Percentiles rank a stretch among this genome's conserved stretches.
Evolutionary conservation across 2,113 vertebrate genomes (phyloP).

Genomic region (Nymphicus hollandicus): DNA sequence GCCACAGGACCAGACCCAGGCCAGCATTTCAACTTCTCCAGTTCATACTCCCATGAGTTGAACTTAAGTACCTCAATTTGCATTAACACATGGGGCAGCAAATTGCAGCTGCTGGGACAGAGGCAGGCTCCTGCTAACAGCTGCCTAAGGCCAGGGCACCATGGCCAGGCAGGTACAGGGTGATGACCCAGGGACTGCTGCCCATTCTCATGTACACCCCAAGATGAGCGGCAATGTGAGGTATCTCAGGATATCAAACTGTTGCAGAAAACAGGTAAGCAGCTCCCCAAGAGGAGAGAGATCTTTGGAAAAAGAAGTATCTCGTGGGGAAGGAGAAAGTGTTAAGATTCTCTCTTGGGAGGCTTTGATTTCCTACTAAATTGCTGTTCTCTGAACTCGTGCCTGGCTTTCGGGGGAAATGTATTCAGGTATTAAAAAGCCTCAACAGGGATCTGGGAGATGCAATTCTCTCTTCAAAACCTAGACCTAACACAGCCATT

Average conservation of each 20-base stretch:
- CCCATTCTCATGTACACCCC: rapidly evolving
- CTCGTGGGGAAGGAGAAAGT: neutral
- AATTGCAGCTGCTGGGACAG: rapidly evolving
- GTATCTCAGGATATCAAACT: neutral
- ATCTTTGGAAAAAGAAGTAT: neutral
- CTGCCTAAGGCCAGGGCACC: neutral
- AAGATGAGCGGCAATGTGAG: rapidly evolving
- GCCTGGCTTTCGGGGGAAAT: neutral
- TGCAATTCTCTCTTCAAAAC: neutral
- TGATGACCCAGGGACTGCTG: no score
- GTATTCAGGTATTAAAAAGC: neutral
- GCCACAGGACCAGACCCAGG: neutral
- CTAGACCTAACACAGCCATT: neutral
- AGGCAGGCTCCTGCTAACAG: neutral
- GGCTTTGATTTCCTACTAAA: neutral
- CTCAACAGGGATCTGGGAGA: neutral
- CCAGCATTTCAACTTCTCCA: neutral
- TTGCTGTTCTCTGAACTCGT: neutral
- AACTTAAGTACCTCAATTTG: neutral
- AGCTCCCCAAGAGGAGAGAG: neutral
- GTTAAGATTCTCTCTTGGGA: neutral
- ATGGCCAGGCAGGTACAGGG: neutral
- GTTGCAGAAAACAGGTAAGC: neutral
- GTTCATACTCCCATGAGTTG: rapidly evolving
- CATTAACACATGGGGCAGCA: neutral